Percentiles rank a stretch among this genome's conserved stretches.
Conservation (phyloP, 2,113 vertebrate genomes). For the Apodemus speciosus region DNA sequence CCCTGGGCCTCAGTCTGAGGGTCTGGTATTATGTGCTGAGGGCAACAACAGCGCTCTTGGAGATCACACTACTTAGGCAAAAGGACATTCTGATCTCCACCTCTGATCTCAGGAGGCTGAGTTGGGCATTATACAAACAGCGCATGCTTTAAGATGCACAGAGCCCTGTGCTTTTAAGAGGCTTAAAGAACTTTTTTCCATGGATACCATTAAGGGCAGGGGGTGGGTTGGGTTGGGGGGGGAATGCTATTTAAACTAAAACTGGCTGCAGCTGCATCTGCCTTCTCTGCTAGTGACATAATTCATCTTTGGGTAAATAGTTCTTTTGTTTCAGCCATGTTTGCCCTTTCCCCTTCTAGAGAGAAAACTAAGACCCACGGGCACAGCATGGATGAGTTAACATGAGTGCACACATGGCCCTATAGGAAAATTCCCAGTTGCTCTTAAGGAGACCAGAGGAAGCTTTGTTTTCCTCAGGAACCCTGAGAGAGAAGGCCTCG, state of each 20-base stretch:
- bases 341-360: background rate
- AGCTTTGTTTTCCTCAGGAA: background rate
- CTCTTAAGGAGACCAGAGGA: conserved; percentile 31
- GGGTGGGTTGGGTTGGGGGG: too few relatives aligned
- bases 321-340: conserved; percentile 50
- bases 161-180: conserved; percentile 50
- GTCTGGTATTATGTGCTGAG: conserved; percentile 59
- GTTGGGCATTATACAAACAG: conserved; percentile 27
- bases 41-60: conserved; percentile 49
- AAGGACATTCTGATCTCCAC: conserved; percentile 45
- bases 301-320: conserved; percentile 62
- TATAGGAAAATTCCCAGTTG: background rate
- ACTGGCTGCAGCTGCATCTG: conserved; percentile 55
- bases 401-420: background rate
- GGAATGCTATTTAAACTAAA: conserved; percentile 59
- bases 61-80: background rate
- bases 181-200: conserved; percentile 28
- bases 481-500: background rate
- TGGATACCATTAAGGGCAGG: background rate
- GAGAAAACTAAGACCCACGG: conserved; percentile 1
- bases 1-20: conserved; percentile 25
- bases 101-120: conserved; percentile 4
- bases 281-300: conserved; percentile 10
- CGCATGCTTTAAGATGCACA: conserved; percentile 28
- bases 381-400: background rate